These are phyloP conservation scores for Drosophila monieri DNA, from an alignment of 2,888 invertebrate genomes.

Conservation along the genomic window DNA sequence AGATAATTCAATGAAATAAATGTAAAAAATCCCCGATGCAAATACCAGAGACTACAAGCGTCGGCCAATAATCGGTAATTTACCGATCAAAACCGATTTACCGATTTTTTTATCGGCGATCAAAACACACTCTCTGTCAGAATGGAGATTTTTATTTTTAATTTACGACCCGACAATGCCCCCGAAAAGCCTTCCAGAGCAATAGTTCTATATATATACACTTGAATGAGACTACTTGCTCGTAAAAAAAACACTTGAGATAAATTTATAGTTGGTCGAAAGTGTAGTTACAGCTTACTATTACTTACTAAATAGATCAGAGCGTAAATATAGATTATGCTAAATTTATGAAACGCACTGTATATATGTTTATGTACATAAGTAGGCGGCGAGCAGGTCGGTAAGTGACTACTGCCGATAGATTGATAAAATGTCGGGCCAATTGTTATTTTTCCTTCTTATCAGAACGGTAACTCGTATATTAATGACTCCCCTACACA, in stretches of 20 bases:
- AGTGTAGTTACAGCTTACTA: too few species aligned
- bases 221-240: not conserved
- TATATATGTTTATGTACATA: constrained; percentile 1
- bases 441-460: constrained; percentile 54
- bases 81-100: too few species aligned
- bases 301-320: too few species aligned
- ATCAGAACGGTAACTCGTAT: constrained; percentile 56
- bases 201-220: too few species aligned
- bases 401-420: constrained; percentile 39
- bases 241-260: not conserved
- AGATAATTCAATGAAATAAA: not conserved
- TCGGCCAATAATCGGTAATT: constrained; percentile 8
- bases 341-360: constrained; percentile 10
- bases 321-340: not conserved
- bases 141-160: not conserved
- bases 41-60: too few species aligned
- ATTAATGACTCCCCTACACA: constrained; percentile 46
- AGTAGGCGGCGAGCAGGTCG: not conserved
- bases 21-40: not conserved
- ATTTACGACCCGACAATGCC: constrained; percentile 3
- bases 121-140: constrained; percentile 9
- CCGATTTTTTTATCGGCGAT: too few species aligned
- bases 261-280: too few species aligned
- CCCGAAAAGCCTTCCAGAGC: not conserved
- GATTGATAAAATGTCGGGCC: constrained; percentile 64